These are phyloP conservation scores for Diplogasteroides magnus DNA, from an alignment of 1,140 invertebrate species.

Conservation along the genomic window DNA sequence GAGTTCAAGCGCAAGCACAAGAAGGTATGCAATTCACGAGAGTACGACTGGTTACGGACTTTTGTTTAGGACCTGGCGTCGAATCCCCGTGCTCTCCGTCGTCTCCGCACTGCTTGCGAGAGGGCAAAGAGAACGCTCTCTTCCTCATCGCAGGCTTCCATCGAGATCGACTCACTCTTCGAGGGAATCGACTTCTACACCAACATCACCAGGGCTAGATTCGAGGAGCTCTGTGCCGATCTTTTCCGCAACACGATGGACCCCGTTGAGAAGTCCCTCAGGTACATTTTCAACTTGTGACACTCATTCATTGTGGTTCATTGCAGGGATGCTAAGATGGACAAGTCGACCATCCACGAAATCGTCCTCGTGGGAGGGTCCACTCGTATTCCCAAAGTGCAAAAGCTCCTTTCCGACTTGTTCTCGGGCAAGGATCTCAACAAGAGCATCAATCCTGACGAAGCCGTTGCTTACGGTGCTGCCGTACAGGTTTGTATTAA, in stretches of 20 bases:
- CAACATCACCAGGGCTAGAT: too few species aligned
- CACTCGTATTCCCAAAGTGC: constrained; percentile 97
- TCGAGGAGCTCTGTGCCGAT: too few species aligned
- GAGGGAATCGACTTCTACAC: too few species aligned
- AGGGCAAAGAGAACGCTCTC: too few species aligned
- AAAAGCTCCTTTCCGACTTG: too few species aligned
- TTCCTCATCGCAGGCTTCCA: constrained; percentile 80
- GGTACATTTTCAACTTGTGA: constrained; percentile 77
- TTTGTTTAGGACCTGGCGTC: constrained; percentile 73
- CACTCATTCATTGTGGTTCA: constrained; percentile 90
- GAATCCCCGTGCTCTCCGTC: constrained; percentile 85
- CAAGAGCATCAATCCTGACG: constrained; percentile 61
- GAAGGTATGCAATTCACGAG: too few species aligned
- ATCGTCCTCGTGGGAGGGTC: constrained; percentile 94
- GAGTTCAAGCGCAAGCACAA: constrained; percentile 97
- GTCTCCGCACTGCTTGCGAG: constrained; percentile 84
- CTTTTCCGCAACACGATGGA: constrained; percentile 88
- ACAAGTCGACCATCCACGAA: constrained; percentile 84
- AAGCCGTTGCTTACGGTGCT: constrained; percentile 57
- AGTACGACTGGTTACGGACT: too few species aligned
- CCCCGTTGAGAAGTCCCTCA: constrained; percentile 83
- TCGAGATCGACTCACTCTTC: constrained; percentile 91
- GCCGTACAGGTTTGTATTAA: constrained; percentile 67
- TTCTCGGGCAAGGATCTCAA: too few species aligned
- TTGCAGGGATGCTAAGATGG: constrained; percentile 80